Evolutionary conservation across 1,140 invertebrate species (phyloP).

Genomic region (Ephestia elutella): DNA sequence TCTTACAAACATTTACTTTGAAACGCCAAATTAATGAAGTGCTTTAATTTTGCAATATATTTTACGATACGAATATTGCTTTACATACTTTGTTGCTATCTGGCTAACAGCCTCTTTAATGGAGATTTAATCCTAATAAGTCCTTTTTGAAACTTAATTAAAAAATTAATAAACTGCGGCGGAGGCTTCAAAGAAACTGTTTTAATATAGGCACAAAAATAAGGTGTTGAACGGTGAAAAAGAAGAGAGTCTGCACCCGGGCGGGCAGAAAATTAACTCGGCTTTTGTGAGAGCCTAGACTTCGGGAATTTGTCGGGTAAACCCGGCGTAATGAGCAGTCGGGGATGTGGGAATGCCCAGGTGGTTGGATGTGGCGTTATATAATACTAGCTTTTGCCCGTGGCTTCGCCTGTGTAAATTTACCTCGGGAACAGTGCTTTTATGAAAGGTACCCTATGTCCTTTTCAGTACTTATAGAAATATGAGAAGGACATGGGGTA

Average conservation of each 20-base stretch:
- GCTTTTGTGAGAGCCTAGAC: neutral
- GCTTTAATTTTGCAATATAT: too few species aligned
- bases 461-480: too few species aligned
- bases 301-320: constrained; percentile 1
- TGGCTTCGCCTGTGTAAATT: too few species aligned
- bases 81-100: neutral
- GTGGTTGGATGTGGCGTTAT: neutral
- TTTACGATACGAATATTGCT: too few species aligned
- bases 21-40: too few species aligned
- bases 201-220: constrained; percentile 2
- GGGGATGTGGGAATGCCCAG: neutral
- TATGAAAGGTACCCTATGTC: too few species aligned
- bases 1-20: too few species aligned
- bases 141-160: neutral
- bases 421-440: too few species aligned
- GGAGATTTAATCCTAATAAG: neutral
- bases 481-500: too few species aligned
- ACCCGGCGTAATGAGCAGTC: neutral
- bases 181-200: neutral
- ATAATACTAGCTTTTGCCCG: too few species aligned
- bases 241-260: neutral
- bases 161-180: constrained; percentile 4
- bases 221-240: constrained; percentile 1
- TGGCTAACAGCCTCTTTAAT: neutral
- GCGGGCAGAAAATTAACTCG: neutral